Evolutionary conservation across 30 jellyfish, hydroid and myxozoan species (phyloP).

Genomic region (Pelagia noctiluca): DNA sequence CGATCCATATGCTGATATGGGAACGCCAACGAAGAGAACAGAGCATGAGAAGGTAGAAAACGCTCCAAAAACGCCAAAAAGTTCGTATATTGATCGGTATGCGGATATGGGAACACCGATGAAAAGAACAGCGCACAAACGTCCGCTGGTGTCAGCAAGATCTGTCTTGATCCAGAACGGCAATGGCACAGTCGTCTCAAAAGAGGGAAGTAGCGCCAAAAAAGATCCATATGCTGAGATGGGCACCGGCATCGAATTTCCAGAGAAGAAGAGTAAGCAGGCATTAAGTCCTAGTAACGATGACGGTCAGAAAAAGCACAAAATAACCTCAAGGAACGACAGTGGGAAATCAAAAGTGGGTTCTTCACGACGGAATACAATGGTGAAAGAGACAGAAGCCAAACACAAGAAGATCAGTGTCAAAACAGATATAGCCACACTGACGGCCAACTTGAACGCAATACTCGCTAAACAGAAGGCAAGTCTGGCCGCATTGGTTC

Average conservation of each 20-base stretch:
- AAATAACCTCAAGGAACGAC: background rate
- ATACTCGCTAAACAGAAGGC: background rate
- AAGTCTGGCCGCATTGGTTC: background rate
- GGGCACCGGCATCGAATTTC: constrained; percentile 62
- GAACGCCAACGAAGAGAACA: constrained; percentile 37
- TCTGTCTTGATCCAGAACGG: constrained; percentile 38
- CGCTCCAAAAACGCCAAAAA: background rate
- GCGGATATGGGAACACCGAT: constrained; percentile 90
- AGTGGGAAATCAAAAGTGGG: background rate
- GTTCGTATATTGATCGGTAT: no score
- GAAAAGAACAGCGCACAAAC: constrained; percentile 56
- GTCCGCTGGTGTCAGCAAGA: constrained; percentile 34
- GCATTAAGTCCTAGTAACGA: constrained; percentile 3
- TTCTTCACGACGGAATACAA: no score
- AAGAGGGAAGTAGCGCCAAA: constrained; percentile 1
- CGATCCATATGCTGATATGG: constrained; percentile 78
- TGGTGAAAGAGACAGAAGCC: no score
- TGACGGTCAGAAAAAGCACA: background rate
- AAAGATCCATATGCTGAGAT: constrained; percentile 67
- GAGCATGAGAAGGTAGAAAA: no score
- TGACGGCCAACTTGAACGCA: background rate
- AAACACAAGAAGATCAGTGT: no score
- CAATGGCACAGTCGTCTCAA: constrained; percentile 54
- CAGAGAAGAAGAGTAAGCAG: constrained; percentile 45
- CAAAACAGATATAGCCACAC: background rate